Percentiles rank a stretch among this genome's conserved stretches.
Conservation (phyloP, 35 echinoderm and acorn worm species). For the Holothuria glaberrima region DNA sequence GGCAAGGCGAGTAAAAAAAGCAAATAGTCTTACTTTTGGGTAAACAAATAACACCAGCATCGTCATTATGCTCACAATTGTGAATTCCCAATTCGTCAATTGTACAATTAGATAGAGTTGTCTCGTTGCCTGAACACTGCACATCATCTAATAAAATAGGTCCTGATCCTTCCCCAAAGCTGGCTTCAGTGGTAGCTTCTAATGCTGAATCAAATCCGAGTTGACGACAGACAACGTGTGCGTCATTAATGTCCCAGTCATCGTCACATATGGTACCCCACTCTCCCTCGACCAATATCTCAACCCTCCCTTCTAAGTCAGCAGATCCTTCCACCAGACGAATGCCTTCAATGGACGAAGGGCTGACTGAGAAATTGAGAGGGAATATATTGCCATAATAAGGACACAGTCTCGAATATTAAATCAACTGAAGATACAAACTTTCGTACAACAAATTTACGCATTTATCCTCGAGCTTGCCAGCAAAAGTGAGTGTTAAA, state of each 20-base stretch:
- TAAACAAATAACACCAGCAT: conserved; percentile 31
- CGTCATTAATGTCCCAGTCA: neutral
- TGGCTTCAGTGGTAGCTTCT: neutral
- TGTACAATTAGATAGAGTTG: neutral
- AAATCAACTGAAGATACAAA: too few species aligned
- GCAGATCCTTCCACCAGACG: neutral
- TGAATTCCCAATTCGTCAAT: conserved; percentile 21
- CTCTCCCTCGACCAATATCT: neutral
- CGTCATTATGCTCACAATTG: conserved; percentile 54
- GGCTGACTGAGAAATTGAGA: too few species aligned
- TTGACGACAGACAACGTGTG: neutral
- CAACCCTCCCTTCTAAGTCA: neutral
- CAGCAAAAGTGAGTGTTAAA: too few species aligned
- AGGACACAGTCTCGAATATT: too few species aligned
- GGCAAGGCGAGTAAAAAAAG: neutral
- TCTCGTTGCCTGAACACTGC: conserved; percentile 12
- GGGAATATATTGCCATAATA: too few species aligned
- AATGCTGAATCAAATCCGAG: neutral
- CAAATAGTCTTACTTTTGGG: neutral
- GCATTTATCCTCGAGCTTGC: too few species aligned
- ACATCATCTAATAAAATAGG: conserved; percentile 27
- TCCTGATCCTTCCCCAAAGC: conserved; percentile 11
- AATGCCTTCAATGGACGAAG: neutral
- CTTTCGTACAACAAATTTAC: too few species aligned
- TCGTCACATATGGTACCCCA: conserved; percentile 44